A percentile compares a stretch with the other conserved stretches of the same genome.
These are phyloP conservation scores for Lysandra bellargus DNA, from an alignment of 2,888 invertebrate species.

Conservation along the genomic window DNA sequence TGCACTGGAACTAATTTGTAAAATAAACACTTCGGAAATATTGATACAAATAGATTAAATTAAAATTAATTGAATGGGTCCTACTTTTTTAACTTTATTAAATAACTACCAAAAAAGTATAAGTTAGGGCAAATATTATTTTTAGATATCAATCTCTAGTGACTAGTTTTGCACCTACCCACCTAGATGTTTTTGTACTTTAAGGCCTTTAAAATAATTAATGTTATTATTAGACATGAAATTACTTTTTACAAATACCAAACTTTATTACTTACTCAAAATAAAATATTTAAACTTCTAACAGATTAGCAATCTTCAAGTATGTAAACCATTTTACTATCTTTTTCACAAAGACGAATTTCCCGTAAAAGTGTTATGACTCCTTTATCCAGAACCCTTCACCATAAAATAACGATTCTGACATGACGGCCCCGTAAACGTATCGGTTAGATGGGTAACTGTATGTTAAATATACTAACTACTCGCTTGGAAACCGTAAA, in stretches of 20 bases:
- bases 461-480: constrained; percentile 78
- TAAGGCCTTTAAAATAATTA: no score
- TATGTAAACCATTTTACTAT: constrained; percentile 54
- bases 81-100: neutral
- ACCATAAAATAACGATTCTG: constrained; percentile 77
- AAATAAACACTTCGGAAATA: constrained; percentile 51
- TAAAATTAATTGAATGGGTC: neutral
- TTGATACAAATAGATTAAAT: constrained; percentile 37
- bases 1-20: constrained; percentile 47
- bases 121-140: no score
- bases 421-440: constrained; percentile 72
- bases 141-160: no score
- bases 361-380: constrained; percentile 77
- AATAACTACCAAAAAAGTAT: neutral
- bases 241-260: no score
- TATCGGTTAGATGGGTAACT: constrained; percentile 73
- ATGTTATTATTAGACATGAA: no score
- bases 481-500: constrained; percentile 74
- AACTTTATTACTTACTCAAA: no score
- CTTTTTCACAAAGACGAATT: constrained; percentile 53
- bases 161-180: no score
- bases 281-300: no score
- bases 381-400: constrained; percentile 52
- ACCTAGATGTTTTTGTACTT: no score
- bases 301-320: no score